Base-by-base conservation (phyloP, 2,888 invertebrate species). In the Phaedon cochleariae region DNA sequence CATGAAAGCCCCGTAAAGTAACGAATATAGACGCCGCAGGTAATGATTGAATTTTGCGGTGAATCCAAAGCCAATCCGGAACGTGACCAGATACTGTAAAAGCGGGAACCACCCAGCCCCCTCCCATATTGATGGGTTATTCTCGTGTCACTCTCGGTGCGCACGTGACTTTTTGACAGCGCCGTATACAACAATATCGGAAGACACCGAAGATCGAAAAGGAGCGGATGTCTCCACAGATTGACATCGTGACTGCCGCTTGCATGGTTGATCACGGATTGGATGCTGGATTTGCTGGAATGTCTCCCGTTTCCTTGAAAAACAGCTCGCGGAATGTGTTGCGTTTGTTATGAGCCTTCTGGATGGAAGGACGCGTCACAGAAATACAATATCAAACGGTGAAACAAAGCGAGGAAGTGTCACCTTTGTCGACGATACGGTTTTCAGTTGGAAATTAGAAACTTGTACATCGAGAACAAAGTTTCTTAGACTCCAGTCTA, bases 181-280 rank as follows among this genome's bases (percentile, higher is more conserved):
- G 22, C 34, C 59, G 59, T 55, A 59, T 62, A 59, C 62, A 55
- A 66, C 66, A 66, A 62, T 66, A 66, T 66, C 62, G 55, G 46
- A 34, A 62, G 52, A 66, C 54, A 66, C 54, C 51, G 49, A 34
- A 58, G 59, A 65, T 41, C 41, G 41, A 15, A 34, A 12, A 41
- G 12, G 2, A n/a, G 37, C 53, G 41, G 62, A 59, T 53, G 59
- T 64, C 64, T 64, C 52, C 51, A 45, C 57, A 54, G 62, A 62
- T 62, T 55, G 49, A 62, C 31, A 31, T 15, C 62, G 62, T 62
- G 62, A 62, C 62, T 57, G 34, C 54, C 37, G 17, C 41, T 7
- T 51, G 57, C 62, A 57, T 57, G 62, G 51, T 48, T 57, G 57
- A 51, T 41, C 41, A 41, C 41, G 41, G 41, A 41, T 41, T 41